A percentile compares a stretch with the other conserved stretches of the same genome.
These are phyloP conservation scores for Acromyrmex charruanus DNA, from an alignment of 1,140 invertebrate species.

Conservation along the genomic window DNA sequence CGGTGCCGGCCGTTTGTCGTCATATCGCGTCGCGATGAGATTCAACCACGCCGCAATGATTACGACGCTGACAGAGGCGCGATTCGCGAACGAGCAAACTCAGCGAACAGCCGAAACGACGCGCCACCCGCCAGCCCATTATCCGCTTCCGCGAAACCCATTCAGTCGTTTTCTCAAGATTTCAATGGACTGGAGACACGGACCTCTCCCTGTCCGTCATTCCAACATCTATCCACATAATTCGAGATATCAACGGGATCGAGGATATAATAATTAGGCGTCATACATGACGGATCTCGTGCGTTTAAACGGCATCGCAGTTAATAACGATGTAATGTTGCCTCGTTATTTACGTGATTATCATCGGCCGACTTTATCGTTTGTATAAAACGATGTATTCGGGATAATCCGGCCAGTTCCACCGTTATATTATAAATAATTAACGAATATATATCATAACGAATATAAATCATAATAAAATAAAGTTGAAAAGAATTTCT, in stretches of 20 bases:
- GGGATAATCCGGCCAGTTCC: conserved; percentile 4
- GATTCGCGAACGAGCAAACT: conserved; percentile 49
- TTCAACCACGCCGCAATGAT: conserved; percentile 54
- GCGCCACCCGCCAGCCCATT: conserved; percentile 63
- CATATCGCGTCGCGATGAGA: conserved; percentile 59
- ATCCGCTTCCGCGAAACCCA: conserved; percentile 72
- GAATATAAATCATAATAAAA: not conserved
- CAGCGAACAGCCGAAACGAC: not conserved
- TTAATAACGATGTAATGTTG: conserved; percentile 52
- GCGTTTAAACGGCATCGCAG: conserved; percentile 45
- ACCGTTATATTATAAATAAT: not conserved
- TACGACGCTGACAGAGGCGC: conserved; percentile 60
- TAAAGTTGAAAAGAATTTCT: not conserved
- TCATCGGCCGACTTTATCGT: conserved; percentile 39
- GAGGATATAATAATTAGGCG: conserved; percentile 41
- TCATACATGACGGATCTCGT: conserved; percentile 60
- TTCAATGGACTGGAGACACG: conserved; percentile 70
- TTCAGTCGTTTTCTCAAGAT: conserved; percentile 71
- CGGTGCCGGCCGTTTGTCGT: conserved; percentile 71
- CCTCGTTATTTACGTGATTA: conserved; percentile 47
- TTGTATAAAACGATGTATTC: conserved; percentile 8
- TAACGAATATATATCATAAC: not conserved
- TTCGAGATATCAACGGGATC: conserved; percentile 64
- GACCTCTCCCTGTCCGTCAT: conserved; percentile 45
- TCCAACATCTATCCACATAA: conserved; percentile 77